These are phyloP conservation scores for Tonatia bakeri DNA, from an alignment of 2,113 vertebrate species.

Conservation along the genomic window DNA sequence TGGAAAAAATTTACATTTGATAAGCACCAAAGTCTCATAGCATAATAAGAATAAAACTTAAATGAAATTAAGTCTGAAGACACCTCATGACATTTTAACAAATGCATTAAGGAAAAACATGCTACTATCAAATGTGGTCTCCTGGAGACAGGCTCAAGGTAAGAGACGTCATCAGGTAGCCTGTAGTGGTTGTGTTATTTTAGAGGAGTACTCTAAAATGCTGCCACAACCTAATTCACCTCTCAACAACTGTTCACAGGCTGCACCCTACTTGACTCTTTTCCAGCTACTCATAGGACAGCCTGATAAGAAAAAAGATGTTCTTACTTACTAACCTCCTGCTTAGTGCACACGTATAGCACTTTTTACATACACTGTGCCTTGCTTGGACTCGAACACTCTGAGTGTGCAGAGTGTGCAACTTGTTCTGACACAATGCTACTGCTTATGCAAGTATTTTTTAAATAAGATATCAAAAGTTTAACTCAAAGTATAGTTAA, in stretches of 20 bases:
- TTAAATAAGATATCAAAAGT: not conserved
- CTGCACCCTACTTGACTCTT: not conserved
- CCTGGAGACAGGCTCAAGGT: not conserved
- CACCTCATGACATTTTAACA: conserved; percentile 46
- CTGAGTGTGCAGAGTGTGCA: not conserved
- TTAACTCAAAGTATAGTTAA: not conserved
- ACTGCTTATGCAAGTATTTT: not conserved
- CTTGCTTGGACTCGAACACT: not conserved
- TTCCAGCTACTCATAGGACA: not conserved
- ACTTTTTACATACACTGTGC: not conserved
- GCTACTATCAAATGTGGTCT: not conserved
- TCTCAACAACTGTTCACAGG: not conserved
- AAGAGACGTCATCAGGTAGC: not conserved
- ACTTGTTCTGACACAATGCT: not conserved
- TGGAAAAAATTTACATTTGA: conserved; percentile 69
- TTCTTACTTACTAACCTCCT: not conserved
- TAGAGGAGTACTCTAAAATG: not conserved
- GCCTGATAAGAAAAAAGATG: not conserved
- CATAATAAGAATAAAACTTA: conserved; percentile 61
- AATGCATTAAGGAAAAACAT: conserved; percentile 21
- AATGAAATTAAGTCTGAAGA: conserved; percentile 64
- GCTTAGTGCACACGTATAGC: not conserved
- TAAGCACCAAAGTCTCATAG: conserved; percentile 58
- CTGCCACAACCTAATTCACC: too few species aligned
- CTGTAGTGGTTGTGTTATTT: not conserved